Conservation (phyloP, 2,888 invertebrate species). For the Fragum fragum region DNA sequence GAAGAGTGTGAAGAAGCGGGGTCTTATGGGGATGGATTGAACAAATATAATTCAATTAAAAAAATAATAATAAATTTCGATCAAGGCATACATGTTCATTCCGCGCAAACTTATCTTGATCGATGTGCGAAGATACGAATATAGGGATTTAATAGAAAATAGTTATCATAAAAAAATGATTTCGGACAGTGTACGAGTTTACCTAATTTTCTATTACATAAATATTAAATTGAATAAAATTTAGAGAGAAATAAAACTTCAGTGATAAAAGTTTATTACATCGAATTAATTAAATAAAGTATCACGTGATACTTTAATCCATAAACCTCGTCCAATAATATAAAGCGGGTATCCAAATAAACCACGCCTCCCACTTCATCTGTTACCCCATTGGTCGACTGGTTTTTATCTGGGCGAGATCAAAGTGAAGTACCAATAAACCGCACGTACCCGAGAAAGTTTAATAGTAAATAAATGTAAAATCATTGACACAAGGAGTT, state of each 20-base stretch:
- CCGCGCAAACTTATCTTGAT: no score
- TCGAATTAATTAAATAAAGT: slow-evolving; percentile 19
- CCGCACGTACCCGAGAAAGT: slow-evolving; percentile 75
- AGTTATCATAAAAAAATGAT: no score
- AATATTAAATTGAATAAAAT: neutral
- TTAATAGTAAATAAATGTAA: slow-evolving; percentile 81
- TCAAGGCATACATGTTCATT: no score
- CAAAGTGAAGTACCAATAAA: slow-evolving; percentile 69
- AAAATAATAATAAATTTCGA: no score
- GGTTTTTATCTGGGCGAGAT: slow-evolving; percentile 68
- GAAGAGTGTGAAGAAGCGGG: no score
- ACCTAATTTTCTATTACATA: neutral
- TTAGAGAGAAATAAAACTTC: neutral
- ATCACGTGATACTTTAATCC: slow-evolving; percentile 30
- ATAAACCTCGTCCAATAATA: slow-evolving; percentile 59
- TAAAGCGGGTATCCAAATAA: neutral
- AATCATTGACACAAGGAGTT: slow-evolving; percentile 78
- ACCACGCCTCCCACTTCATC: slow-evolving; percentile 61
- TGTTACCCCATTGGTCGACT: slow-evolving; percentile 65
- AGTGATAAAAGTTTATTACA: slow-evolving; percentile 29
- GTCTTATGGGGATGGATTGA: no score
- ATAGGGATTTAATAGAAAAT: no score
- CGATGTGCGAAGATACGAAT: no score
- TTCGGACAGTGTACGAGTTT: no score
- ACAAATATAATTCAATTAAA: no score